Conservation (phyloP, 2,797 vertebrate species). For the Squalus acanthias region DNA sequence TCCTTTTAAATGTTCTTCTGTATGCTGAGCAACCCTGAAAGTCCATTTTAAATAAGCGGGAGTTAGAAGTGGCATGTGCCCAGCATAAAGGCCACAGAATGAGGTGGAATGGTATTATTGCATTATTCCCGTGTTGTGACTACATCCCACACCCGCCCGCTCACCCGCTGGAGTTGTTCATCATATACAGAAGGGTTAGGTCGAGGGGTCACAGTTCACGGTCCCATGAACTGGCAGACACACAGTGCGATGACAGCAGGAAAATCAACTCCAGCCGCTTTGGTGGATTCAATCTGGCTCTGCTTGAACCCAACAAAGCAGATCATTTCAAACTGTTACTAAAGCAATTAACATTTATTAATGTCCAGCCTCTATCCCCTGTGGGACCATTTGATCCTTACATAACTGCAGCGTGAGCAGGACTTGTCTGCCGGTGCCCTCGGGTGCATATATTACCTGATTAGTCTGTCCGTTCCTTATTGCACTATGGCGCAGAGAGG, state of each 20-base stretch:
- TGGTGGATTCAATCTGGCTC: neutral
- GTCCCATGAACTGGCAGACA: neutral
- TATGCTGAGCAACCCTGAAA: neutral
- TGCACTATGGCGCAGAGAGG: neutral
- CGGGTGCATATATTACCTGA: slow-evolving; percentile 26
- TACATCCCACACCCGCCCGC: neutral
- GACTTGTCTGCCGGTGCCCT: slow-evolving; percentile 15
- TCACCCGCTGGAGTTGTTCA: neutral
- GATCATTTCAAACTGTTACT: slow-evolving; percentile 30
- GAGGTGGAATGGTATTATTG: neutral
- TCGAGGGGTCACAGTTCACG: neutral
- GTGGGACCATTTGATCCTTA: slow-evolving; percentile 20
- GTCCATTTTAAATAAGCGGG: neutral
- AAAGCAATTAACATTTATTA: slow-evolving; percentile 35
- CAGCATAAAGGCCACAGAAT: neutral
- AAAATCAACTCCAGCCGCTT: neutral
- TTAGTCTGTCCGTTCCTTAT: neutral
- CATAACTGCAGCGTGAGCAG: slow-evolving; percentile 20
- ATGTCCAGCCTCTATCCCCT: slow-evolving; percentile 26
- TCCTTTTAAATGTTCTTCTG: neutral
- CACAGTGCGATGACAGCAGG: neutral
- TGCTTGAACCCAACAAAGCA: slow-evolving; percentile 23
- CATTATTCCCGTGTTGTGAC: neutral
- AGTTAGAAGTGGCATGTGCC: neutral
- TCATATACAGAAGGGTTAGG: neutral